Conservation (phyloP, 30 jellyfish, hydroid and myxozoan species). For the Aurelia sp. region DNA sequence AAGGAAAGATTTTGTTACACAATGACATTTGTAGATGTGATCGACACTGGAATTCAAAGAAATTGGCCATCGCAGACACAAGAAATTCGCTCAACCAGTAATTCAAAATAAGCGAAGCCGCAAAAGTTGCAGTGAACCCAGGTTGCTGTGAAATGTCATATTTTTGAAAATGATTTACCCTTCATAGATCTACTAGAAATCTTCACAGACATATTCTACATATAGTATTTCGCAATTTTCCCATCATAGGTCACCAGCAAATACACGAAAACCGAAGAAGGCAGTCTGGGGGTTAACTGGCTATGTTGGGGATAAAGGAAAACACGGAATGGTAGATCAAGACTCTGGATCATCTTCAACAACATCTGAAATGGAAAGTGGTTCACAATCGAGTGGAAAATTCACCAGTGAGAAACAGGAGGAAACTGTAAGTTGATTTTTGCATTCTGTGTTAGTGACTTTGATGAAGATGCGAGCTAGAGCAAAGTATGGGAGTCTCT, state of each 20-base stretch:
- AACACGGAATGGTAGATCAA: constrained; percentile 12
- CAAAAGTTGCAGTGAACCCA: no score
- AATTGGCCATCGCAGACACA: no score
- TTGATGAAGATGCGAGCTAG: not conserved
- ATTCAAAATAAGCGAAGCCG: no score
- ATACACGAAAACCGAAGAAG: constrained; percentile 33
- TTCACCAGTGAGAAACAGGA: not conserved
- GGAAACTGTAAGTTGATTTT: constrained; percentile 1
- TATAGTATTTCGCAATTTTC: not conserved
- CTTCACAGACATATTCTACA: not conserved
- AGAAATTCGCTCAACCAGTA: no score
- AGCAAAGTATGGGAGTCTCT: not conserved
- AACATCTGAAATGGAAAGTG: constrained; percentile 35
- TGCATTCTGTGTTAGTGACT: not conserved
- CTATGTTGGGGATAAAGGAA: constrained; percentile 32
- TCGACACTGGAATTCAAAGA: no score
- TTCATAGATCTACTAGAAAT: not conserved
- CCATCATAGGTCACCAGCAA: constrained; percentile 3
- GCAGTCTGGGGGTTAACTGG: constrained; percentile 65
- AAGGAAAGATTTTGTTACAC: no score
- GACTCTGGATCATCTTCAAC: constrained; percentile 46
- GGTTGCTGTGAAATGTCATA: no score
- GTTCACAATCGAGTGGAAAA: constrained; percentile 40
- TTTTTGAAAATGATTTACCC: not conserved
- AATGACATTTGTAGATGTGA: no score